Base-by-base conservation (phyloP, 2,113 vertebrate genomes). In the Murina feae region DNA sequence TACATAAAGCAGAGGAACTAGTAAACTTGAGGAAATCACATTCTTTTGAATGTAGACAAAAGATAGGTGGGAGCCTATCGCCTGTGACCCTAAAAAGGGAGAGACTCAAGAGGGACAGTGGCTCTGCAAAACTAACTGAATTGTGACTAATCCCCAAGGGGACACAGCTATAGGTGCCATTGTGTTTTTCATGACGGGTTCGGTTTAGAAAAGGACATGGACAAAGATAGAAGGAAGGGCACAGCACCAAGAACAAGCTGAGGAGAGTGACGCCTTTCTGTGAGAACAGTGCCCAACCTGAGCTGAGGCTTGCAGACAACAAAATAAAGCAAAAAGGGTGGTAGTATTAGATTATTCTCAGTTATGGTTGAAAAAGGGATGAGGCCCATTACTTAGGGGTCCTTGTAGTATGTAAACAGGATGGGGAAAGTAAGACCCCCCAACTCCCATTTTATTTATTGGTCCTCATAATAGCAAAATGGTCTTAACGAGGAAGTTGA, bases 251-350 rank as follows among this genome's bases (percentile, higher is more conserved):
- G 89, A 93, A 89, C 55, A 60, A 47, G 30, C 0, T 37, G 58
- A 86, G 93, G 93, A 83, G 90, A 63, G 35, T n/a, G 87, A 87
- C 71, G 66, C 58, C 53, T 76, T 93, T 94, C 89, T 91, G 91
- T 82, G 76, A 91, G 89, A 85, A 76, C 20, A 35, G 58, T 6
- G 42, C 18, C 95, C 1, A 17, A n/a, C 69, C 49, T 90, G 55
- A 94, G 84, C 65, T 32, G 58, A 96, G 53, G 53, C 6, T 80
- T 84, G 85, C 16, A 69, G 66, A 30, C 12, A 49, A 72, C 30
- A 28, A 63, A 30, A 78, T 6, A n/a, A 71, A 69, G 11, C 8
- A 51, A 75, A 28, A 37, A 28, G n/a, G 1, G 17, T 42, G 58
- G 18, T 28, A 1, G 44, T 68, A 32, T 58, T 51, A n/a, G 44